A percentile compares a stretch with the other conserved stretches of the same genome.
These are phyloP conservation scores for Diploptera punctata DNA, from an alignment of 2,888 invertebrate genomes.

Conservation along the genomic window DNA sequence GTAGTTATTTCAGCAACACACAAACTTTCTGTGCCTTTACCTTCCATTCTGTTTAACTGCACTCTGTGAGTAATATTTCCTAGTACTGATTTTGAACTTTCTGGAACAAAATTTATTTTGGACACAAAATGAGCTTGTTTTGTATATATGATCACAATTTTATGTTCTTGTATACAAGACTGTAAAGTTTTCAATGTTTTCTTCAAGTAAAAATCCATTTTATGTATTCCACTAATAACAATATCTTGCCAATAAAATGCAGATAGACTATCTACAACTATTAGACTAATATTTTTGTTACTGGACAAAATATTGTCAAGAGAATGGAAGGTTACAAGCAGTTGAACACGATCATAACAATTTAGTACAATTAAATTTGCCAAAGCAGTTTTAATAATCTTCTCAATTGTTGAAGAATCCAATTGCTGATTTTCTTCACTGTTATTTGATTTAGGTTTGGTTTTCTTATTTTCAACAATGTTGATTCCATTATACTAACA, in stretches of 20 bases:
- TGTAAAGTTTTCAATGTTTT: constrained; percentile 56
- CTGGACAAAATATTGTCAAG: constrained; percentile 54
- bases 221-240: constrained; percentile 49
- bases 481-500: constrained; percentile 51
- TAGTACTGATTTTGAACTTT: not conserved
- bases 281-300: constrained; percentile 54
- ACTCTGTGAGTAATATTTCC: constrained; percentile 4
- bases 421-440: constrained; percentile 1
- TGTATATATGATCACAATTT: constrained; percentile 61
- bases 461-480: constrained; percentile 4
- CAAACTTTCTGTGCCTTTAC: not conserved
- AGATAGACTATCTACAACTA: constrained; percentile 60
- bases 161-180: constrained; percentile 59
- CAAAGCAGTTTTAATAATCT: constrained; percentile 50
- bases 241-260: constrained; percentile 62
- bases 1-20: constrained; percentile 29
- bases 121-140: constrained; percentile 61
- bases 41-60: constrained; percentile 6
- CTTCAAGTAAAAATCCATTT: constrained; percentile 62
- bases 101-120: constrained; percentile 41
- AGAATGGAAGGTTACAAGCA: constrained; percentile 51
- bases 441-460: too few relatives aligned
- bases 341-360: constrained; percentile 54
- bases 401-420: constrained; percentile 43
- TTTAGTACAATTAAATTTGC: constrained; percentile 53